Conservation (phyloP, 2,888 invertebrate genomes). For the Xanthia togata region DNA sequence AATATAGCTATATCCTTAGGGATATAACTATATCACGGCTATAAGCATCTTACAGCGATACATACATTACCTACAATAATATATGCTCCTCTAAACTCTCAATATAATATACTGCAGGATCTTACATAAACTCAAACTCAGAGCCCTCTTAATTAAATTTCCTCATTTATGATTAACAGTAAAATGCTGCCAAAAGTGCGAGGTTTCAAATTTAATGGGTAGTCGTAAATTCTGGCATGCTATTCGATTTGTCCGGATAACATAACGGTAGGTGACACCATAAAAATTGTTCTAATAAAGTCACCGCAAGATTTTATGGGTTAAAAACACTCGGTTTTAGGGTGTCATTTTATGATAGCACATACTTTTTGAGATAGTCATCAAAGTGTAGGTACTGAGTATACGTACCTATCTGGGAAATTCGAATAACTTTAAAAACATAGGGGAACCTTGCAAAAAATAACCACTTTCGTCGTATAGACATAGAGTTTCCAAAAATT, state of each 20-base stretch:
- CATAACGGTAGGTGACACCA: constrained; percentile 63
- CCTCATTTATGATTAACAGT: constrained; percentile 67
- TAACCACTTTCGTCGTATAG: rapidly evolving
- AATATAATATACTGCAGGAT: constrained; percentile 13
- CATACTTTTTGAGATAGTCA: constrained; percentile 9
- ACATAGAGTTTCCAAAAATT: not conserved
- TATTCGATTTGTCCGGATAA: constrained; percentile 70
- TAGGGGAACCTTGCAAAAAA: not conserved
- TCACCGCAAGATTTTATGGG: constrained; percentile 58
- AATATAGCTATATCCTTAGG: too few relatives aligned
- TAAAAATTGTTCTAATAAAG: constrained; percentile 68
- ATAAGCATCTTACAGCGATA: too few relatives aligned
- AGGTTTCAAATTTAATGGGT: constrained; percentile 73
- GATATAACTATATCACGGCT: too few relatives aligned
- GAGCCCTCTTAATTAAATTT: constrained; percentile 65
- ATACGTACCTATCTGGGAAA: not conserved
- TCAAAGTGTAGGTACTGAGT: not conserved
- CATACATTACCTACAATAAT: not conserved
- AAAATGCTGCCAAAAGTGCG: constrained; percentile 68
- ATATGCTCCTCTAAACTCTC: not conserved
- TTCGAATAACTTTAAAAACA: not conserved
- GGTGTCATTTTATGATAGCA: constrained; percentile 35
- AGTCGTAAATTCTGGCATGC: constrained; percentile 71
- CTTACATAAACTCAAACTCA: constrained; percentile 13
- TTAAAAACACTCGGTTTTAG: constrained; percentile 42